Percentiles rank a stretch among this genome's conserved stretches.
phyloP scores from a whole-genome alignment of 92 coral and sea anemone species.

The Pocillopora grandis region DNA sequence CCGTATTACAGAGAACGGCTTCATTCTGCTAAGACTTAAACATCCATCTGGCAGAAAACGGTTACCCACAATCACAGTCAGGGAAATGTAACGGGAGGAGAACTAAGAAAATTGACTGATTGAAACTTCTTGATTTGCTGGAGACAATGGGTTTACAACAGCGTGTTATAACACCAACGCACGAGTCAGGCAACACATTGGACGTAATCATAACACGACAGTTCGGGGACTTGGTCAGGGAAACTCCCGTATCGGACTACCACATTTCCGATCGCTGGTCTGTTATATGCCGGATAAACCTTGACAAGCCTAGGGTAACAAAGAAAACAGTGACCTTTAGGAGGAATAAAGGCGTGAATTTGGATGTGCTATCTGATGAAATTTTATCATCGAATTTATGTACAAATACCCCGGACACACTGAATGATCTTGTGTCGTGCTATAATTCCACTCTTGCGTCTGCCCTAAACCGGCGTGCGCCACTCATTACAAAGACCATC shows the following conservation, averaged over 20 bases:
- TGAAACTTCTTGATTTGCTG: conserved; percentile 40
- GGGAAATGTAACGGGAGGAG: no score
- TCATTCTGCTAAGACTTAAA: no score
- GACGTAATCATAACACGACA: conserved; percentile 48
- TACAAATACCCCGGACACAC: not conserved
- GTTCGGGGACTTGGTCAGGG: conserved; percentile 48
- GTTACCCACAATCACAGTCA: no score
- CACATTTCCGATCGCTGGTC: conserved; percentile 14
- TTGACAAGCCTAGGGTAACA: conserved; percentile 21
- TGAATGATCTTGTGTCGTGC: conserved; percentile 6
- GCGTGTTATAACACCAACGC: conserved; percentile 43
- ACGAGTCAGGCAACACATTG: conserved; percentile 45
- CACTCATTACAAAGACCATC: conserved; percentile 24
- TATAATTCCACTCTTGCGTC: conserved; percentile 19
- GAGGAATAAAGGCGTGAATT: conserved; percentile 27
- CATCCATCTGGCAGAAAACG: no score
- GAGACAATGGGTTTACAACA: conserved; percentile 48
- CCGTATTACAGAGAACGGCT: no score
- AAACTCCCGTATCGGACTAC: conserved; percentile 45
- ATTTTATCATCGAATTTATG: conserved; percentile 24
- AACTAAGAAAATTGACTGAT: not conserved
- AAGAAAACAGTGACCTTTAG: conserved; percentile 22
- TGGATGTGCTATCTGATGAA: conserved; percentile 1
- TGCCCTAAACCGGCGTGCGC: conserved; percentile 36
- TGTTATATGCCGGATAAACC: conserved; percentile 16